Conservation (phyloP, 2,888 invertebrate species). For the Therioaphis trifolii region DNA sequence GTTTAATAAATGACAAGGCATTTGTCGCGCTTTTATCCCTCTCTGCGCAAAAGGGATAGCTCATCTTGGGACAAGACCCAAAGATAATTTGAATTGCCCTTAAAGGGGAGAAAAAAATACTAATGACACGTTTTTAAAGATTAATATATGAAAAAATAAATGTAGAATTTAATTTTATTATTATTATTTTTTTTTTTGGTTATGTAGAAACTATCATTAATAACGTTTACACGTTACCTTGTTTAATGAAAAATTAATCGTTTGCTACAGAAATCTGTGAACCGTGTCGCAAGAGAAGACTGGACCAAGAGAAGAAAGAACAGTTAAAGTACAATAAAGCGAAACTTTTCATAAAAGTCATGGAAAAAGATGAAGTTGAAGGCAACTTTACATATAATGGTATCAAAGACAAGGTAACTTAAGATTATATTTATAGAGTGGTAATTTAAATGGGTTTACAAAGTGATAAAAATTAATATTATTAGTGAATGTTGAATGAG, state of each 20-base stretch:
- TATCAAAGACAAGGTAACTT: slow-evolving; percentile 63
- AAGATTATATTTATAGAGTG: not conserved
- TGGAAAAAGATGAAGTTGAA: slow-evolving; percentile 59
- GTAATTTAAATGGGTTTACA: too few species aligned
- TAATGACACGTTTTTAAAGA: slow-evolving; percentile 61
- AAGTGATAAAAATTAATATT: too few species aligned
- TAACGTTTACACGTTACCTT: slow-evolving; percentile 54
- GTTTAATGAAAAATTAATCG: slow-evolving; percentile 45
- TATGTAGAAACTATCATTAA: slow-evolving; percentile 51
- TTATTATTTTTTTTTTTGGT: slow-evolving; percentile 36
- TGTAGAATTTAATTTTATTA: slow-evolving; percentile 46
- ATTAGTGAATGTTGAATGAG: too few species aligned
- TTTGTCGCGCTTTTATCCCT: slow-evolving; percentile 59
- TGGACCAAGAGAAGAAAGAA: slow-evolving; percentile 66
- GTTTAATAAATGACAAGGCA: slow-evolving; percentile 62
- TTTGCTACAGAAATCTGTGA: slow-evolving; percentile 66
- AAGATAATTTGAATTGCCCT: slow-evolving; percentile 58
- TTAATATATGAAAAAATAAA: slow-evolving; percentile 57
- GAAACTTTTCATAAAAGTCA: slow-evolving; percentile 66
- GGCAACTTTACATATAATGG: slow-evolving; percentile 16
- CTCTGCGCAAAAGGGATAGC: slow-evolving; percentile 53
- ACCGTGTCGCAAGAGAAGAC: slow-evolving; percentile 65
- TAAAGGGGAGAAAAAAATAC: slow-evolving; percentile 53
- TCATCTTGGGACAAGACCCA: slow-evolving; percentile 57
- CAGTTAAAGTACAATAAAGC: slow-evolving; percentile 67